phyloP scores from a whole-genome alignment of 2,797 vertebrate genomes.

The Petrocephalus schoutedeni region DNA sequence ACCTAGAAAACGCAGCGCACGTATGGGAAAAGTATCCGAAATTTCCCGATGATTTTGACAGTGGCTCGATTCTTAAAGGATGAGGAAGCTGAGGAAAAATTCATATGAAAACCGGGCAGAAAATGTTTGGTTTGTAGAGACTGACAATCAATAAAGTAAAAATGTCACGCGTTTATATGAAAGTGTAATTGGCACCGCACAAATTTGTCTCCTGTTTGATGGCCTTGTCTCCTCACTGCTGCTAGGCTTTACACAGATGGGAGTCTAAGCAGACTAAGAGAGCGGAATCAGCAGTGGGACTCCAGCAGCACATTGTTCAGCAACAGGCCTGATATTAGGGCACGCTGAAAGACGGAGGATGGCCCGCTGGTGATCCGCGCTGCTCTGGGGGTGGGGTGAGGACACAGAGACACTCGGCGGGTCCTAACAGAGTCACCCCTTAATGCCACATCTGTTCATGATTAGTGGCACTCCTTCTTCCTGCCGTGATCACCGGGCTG shows the following conservation, averaged over 20 bases:
- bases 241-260: conserved; percentile 40
- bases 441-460: conserved; percentile 43
- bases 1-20: not conserved
- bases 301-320: conserved; percentile 32
- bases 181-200: not conserved
- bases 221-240: conserved; percentile 16
- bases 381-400: not conserved
- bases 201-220: not conserved
- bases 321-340: conserved; percentile 29
- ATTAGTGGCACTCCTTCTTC: conserved; percentile 32
- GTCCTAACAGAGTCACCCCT: conserved; percentile 16
- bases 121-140: not conserved
- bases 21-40: not conserved
- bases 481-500: conserved; percentile 25
- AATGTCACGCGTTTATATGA: not conserved
- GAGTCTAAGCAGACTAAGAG: conserved; percentile 41
- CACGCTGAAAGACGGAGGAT: conserved; percentile 20
- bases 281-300: conserved; percentile 24
- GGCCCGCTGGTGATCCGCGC: not conserved
- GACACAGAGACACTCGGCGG: not conserved
- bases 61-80: not conserved
- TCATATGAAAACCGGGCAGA: not conserved
- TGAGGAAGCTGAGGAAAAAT: not conserved
- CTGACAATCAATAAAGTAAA: not conserved
- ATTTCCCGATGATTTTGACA: not conserved